Percentiles rank a stretch among this genome's conserved stretches.
These are phyloP conservation scores for Arrhamphus sclerolepis DNA, from an alignment of 2,797 vertebrate genomes.

Conservation along the genomic window DNA sequence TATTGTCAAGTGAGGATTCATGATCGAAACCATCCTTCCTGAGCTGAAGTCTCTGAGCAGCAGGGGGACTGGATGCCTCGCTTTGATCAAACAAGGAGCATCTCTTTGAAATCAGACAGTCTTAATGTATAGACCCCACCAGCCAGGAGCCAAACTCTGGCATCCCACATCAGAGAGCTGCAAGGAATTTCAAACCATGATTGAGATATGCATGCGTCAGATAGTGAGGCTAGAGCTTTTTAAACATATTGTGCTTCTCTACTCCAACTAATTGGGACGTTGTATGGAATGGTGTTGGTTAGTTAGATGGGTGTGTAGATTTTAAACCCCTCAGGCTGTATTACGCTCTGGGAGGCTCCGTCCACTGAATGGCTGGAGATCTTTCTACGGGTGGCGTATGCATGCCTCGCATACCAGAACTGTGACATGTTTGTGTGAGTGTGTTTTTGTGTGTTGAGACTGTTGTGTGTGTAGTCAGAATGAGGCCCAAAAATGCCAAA, in stretches of 20 bases:
- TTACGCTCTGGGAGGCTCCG: conserved; percentile 60
- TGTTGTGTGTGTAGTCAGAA: conserved; percentile 19
- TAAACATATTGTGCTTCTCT: conserved; percentile 31
- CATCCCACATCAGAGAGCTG: conserved; percentile 43
- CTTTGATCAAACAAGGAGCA: conserved; percentile 38
- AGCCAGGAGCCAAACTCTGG: conserved; percentile 5
- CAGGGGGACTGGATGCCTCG: conserved; percentile 1
- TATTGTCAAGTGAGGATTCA: not conserved
- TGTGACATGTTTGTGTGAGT: conserved; percentile 61
- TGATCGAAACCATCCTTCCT: too few relatives aligned
- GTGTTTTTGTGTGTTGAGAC: conserved; percentile 22
- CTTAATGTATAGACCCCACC: conserved; percentile 23
- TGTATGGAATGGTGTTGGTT: conserved; percentile 28
- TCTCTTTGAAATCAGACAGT: conserved; percentile 57
- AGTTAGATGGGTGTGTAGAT: conserved; percentile 24
- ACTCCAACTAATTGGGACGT: conserved; percentile 48
- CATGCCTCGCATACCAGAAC: conserved; percentile 80
- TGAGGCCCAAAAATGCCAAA: conserved; percentile 5
- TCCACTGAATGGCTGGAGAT: conserved; percentile 67
- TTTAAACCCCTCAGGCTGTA: conserved; percentile 59
- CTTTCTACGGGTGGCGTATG: conserved; percentile 71
- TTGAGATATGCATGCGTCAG: conserved; percentile 4
- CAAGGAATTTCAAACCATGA: conserved; percentile 36
- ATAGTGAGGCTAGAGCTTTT: not conserved
- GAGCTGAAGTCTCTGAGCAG: conserved; percentile 1